phyloP scores from a whole-genome alignment of 2,113 vertebrate species.

The Carettochelys insculpta region DNA sequence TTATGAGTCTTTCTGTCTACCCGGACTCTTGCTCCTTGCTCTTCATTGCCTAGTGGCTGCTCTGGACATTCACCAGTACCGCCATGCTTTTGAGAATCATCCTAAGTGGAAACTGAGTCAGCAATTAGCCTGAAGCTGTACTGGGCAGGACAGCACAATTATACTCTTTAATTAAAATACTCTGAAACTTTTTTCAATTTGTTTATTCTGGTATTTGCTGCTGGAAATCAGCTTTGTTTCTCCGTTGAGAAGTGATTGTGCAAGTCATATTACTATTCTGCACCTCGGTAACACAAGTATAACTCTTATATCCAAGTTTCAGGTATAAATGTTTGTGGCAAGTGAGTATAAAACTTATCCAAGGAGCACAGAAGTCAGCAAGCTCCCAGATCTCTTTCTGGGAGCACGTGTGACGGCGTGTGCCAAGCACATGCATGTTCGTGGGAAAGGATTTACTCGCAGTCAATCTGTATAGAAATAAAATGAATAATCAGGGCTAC shows the following conservation, averaged over 20 bases:
- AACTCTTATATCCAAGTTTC: not conserved
- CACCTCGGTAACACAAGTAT: not conserved
- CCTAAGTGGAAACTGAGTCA: not conserved
- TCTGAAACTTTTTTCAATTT: not conserved
- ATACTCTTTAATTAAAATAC: not conserved
- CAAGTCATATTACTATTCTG: rapidly evolving
- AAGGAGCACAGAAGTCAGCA: not conserved
- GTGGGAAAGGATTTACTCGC: rapidly evolving
- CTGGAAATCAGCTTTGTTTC: not conserved
- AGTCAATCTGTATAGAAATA: not conserved
- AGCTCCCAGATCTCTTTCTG: not conserved
- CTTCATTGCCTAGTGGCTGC: not conserved
- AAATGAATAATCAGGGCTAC: not conserved
- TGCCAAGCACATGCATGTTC: rapidly evolving
- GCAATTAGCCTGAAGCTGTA: not conserved
- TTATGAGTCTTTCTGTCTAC: not conserved
- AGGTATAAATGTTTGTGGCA: not conserved
- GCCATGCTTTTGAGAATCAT: not conserved
- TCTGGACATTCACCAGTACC: not conserved
- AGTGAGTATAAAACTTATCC: not conserved
- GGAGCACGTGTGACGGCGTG: rapidly evolving
- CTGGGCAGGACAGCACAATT: not conserved
- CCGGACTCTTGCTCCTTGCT: not conserved
- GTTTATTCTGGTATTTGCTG: not conserved
- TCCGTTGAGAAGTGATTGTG: not conserved